Conservation (phyloP, 2,113 vertebrate genomes). For the Podocnemis expansa region DNA sequence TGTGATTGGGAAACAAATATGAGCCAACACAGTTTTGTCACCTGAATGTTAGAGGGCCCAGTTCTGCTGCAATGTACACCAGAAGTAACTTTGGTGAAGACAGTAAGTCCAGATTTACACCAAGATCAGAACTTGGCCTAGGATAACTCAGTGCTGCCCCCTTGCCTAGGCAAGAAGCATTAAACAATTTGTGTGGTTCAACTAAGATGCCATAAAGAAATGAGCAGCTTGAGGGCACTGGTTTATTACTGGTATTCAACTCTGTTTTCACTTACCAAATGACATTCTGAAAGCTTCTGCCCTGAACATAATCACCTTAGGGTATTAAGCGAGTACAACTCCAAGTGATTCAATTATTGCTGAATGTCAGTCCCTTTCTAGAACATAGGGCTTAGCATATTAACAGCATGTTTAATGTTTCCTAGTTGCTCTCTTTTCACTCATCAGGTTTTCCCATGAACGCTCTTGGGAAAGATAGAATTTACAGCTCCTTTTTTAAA, state of each 20-base stretch:
- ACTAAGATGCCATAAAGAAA: constrained; percentile 76
- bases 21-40: neutral
- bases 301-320: constrained; percentile 76
- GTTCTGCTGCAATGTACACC: neutral
- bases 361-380: constrained; percentile 61
- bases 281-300: constrained; percentile 76
- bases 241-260: constrained; percentile 78
- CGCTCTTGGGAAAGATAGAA: neutral
- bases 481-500: constrained; percentile 30
- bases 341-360: constrained; percentile 74
- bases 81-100: neutral
- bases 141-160: constrained; percentile 47
- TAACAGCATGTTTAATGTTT: constrained; percentile 49
- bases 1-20: constrained; percentile 32
- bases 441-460: constrained; percentile 50
- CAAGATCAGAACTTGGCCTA: neutral
- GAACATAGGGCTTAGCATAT: constrained; percentile 31
- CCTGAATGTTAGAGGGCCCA: neutral
- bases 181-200: constrained; percentile 74
- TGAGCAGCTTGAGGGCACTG: constrained; percentile 70
- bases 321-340: constrained; percentile 61
- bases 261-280: constrained; percentile 79
- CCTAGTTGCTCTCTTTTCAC: constrained; percentile 46
- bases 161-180: constrained; percentile 42
- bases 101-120: neutral